Conservation (phyloP, 2,888 invertebrate species). For the Pristionchus japonicus region DNA sequence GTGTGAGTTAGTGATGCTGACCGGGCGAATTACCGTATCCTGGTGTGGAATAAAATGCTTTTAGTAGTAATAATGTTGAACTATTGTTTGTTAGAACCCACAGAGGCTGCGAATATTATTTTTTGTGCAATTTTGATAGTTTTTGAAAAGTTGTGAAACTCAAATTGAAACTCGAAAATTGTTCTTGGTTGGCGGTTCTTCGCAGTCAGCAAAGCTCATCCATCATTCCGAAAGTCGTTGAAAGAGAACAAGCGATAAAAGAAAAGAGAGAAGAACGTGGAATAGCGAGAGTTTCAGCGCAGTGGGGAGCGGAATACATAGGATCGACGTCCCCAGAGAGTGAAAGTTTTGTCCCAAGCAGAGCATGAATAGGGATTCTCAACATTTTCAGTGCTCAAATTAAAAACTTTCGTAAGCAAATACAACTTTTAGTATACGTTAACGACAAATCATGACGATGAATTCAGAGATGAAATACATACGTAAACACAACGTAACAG, state of each 20-base stretch:
- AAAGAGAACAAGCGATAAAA: constrained; percentile 15
- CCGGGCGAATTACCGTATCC: neutral
- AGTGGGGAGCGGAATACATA: neutral
- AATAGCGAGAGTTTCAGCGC: neutral
- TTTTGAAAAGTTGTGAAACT: neutral
- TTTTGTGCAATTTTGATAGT: too few relatives aligned
- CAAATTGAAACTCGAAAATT: too few relatives aligned
- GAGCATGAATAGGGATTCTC: neutral
- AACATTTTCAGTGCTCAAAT: too few relatives aligned
- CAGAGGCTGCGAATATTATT: too few relatives aligned
- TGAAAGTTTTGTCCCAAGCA: neutral
- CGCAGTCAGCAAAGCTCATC: neutral
- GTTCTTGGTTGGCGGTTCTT: neutral
- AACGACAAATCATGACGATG: neutral
- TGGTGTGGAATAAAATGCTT: too few relatives aligned
- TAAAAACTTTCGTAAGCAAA: too few relatives aligned
- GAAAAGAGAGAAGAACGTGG: constrained; percentile 4
- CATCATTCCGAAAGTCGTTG: neutral
- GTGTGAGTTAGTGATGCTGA: constrained; percentile 77
- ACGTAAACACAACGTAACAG: too few relatives aligned
- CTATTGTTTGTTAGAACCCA: too few relatives aligned
- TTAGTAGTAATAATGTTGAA: too few relatives aligned
- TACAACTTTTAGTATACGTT: neutral
- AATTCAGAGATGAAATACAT: too few relatives aligned
- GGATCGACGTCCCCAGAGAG: neutral